Percentiles rank a stretch among this genome's conserved stretches.
Conservation (phyloP, 2,888 invertebrate genomes). For the Oscheius sp. region DNA sequence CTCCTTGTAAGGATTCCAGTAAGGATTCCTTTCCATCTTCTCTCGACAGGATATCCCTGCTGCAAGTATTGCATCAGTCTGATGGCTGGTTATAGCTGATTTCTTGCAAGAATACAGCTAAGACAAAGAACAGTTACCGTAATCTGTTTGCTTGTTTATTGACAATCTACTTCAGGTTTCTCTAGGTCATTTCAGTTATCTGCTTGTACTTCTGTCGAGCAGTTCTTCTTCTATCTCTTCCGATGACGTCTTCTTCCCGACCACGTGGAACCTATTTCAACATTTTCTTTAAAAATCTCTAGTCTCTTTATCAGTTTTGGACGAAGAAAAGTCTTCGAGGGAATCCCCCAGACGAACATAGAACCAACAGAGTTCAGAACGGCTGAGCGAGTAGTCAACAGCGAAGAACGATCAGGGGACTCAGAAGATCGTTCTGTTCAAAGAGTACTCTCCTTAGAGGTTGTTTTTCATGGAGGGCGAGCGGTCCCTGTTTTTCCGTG, state of each 20-base stretch:
- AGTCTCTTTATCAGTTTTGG: background rate
- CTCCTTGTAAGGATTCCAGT: background rate
- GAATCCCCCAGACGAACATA: slow-evolving; percentile 10
- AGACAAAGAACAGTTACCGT: background rate
- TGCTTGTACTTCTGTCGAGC: background rate
- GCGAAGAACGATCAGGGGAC: slow-evolving; percentile 3
- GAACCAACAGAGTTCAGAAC: slow-evolving; percentile 17
- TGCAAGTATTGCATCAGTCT: background rate
- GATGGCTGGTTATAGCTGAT: background rate
- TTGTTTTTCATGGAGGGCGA: background rate
- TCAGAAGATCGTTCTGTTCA: background rate
- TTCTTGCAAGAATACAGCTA: background rate
- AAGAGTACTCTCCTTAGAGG: too few relatives aligned
- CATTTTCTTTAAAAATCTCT: background rate
- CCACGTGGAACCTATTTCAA: slow-evolving; percentile 7
- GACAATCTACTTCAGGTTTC: background rate
- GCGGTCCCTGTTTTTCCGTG: too few relatives aligned
- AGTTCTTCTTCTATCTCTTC: background rate
- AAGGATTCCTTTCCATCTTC: background rate
- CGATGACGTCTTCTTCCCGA: background rate
- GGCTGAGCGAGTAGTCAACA: background rate
- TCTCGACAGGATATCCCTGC: background rate
- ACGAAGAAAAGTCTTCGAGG: background rate
- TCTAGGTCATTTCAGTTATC: background rate
- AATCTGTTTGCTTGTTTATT: background rate